Evolutionary conservation across 1,140 invertebrate species (phyloP).

Genomic region (Trissolcus basalis): DNA sequence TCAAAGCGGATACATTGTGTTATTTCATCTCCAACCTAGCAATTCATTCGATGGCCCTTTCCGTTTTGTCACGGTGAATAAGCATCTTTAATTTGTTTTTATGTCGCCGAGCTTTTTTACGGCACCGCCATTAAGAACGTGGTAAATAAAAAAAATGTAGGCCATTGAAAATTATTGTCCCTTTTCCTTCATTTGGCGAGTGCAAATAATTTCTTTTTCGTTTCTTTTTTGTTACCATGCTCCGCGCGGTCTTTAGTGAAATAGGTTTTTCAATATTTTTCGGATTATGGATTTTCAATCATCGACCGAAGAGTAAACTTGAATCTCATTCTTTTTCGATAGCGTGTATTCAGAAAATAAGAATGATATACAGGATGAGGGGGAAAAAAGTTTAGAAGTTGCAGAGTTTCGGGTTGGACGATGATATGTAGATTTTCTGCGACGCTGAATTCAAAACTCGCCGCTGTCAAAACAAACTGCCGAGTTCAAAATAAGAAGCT

Average conservation of each 20-base stretch:
- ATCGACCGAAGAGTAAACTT: too few species aligned
- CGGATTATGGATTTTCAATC: too few species aligned
- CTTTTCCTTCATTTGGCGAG: too few species aligned
- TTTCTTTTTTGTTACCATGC: too few species aligned
- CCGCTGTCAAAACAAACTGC: slow-evolving; percentile 60
- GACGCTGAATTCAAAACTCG: slow-evolving; percentile 58
- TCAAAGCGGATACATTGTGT: slow-evolving; percentile 23
- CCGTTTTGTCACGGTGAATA: slow-evolving; percentile 11
- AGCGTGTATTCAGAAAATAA: too few species aligned
- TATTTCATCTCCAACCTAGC: slow-evolving; percentile 11
- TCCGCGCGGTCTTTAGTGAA: too few species aligned
- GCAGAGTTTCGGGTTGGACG: slow-evolving; percentile 28
- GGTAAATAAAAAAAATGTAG: too few species aligned
- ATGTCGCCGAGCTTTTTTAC: not conserved
- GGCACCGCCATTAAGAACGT: too few species aligned
- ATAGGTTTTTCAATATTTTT: too few species aligned
- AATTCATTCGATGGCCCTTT: slow-evolving; percentile 11
- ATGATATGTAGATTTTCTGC: slow-evolving; percentile 57
- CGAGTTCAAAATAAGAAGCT: slow-evolving; percentile 52
- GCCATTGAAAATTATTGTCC: too few species aligned
- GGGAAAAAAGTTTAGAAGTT: slow-evolving; percentile 13
- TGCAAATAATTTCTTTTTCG: too few species aligned
- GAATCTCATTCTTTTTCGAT: too few species aligned
- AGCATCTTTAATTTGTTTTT: slow-evolving; percentile 28
- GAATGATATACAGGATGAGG: not conserved